Evolutionary conservation across 2,888 invertebrate species (phyloP).

Genomic region (Leptinotarsa rubiginosa): DNA sequence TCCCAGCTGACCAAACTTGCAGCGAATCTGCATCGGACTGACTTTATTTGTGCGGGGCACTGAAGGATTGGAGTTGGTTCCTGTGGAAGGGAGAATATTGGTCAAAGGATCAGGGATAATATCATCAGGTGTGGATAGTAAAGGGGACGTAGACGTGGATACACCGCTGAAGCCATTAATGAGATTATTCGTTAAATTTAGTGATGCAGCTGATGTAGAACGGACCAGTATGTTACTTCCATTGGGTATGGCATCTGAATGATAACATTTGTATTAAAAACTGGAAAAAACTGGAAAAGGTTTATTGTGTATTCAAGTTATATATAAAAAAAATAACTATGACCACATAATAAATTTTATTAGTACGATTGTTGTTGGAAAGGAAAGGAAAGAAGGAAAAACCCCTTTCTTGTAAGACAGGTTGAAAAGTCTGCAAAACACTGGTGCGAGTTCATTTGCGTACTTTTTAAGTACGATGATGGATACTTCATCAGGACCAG

Average conservation of each 20-base stretch:
- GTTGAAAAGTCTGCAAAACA: no score
- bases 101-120: constrained; percentile 69
- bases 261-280: background rate
- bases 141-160: constrained; percentile 74
- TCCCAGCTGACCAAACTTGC: constrained; percentile 94
- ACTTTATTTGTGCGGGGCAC: constrained; percentile 75
- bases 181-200: constrained; percentile 65
- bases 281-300: background rate
- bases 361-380: no score
- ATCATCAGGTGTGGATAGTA: constrained; percentile 68
- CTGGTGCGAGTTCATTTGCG: no score
- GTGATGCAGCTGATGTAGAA: constrained; percentile 72
- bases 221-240: constrained; percentile 69
- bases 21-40: constrained; percentile 87
- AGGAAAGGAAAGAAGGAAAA: no score
- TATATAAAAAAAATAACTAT: no score
- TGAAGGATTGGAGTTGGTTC: constrained; percentile 65
- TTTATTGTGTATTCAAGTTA: background rate
- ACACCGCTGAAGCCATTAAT: constrained; percentile 71
- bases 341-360: no score
- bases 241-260: constrained; percentile 42
- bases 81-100: constrained; percentile 67
- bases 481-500: no score
- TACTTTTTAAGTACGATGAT: no score
- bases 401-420: no score